Conservation (phyloP, 2,113 vertebrate genomes). For the Heterotilapia buettikoferi region DNA sequence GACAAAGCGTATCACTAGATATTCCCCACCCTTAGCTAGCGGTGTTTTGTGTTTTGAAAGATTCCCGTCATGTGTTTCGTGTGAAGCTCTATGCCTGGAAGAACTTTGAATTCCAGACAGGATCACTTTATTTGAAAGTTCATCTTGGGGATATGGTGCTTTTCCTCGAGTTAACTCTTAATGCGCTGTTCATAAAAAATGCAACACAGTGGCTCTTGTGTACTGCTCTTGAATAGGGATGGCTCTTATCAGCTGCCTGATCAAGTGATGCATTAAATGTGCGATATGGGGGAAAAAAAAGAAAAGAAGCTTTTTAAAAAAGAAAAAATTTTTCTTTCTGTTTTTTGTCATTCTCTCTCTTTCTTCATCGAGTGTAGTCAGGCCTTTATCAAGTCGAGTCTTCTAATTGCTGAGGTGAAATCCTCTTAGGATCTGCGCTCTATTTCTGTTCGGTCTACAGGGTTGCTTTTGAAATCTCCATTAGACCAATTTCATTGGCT, state of each 20-base stretch:
- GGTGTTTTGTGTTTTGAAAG: constrained; percentile 28
- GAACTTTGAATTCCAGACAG: constrained; percentile 23
- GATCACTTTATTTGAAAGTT: constrained; percentile 22
- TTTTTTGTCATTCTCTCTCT: not conserved
- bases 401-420: constrained; percentile 83
- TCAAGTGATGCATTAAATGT: not conserved
- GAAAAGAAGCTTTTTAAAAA: not conserved
- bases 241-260: not conserved
- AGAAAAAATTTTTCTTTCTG: not conserved
- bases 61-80: constrained; percentile 28
- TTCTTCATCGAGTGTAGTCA: constrained; percentile 42
- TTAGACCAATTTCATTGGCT: constrained; percentile 64
- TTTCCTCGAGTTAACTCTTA: constrained; percentile 20
- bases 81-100: constrained; percentile 25
- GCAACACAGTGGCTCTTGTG: not conserved
- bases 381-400: constrained; percentile 69
- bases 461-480: constrained; percentile 72
- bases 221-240: not conserved
- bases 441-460: constrained; percentile 81
- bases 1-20: constrained; percentile 4
- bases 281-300: fast-evolving
- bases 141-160: not conserved
- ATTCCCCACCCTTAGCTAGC: constrained; percentile 12
- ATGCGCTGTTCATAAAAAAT: not conserved
- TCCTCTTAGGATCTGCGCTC: constrained; percentile 87